Evolutionary conservation across 2,113 vertebrate genomes (phyloP).

Genomic region (Raja brachyura): DNA sequence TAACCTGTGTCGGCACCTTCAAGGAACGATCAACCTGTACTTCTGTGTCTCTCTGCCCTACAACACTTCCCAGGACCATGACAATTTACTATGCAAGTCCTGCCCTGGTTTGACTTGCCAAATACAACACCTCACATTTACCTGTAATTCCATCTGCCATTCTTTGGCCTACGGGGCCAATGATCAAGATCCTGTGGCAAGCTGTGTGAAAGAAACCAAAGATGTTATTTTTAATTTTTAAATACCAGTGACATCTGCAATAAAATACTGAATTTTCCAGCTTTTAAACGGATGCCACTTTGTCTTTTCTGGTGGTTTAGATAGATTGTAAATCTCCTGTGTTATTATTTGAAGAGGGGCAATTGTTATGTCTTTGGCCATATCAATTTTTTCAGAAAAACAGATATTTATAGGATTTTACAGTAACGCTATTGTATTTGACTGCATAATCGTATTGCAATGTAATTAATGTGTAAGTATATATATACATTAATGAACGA

Average conservation of each 20-base stretch:
- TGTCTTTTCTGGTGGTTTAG: not conserved
- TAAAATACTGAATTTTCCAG: not conserved
- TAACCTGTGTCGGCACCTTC: too few species aligned
- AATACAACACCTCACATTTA: too few species aligned
- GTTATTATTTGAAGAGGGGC: not conserved
- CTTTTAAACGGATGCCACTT: not conserved
- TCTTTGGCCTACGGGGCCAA: too few species aligned
- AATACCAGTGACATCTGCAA: not conserved
- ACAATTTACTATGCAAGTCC: too few species aligned
- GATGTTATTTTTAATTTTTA: too few species aligned
- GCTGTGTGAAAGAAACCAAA: not conserved
- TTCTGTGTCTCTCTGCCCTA: too few species aligned
- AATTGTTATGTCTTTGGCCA: not conserved
- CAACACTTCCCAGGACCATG: too few species aligned
- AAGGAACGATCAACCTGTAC: too few species aligned
- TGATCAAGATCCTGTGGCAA: not conserved
- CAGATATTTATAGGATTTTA: not conserved
- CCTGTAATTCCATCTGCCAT: too few species aligned
- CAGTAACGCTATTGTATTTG: not conserved
- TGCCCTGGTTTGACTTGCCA: too few species aligned
- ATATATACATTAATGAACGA: not conserved
- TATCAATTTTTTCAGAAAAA: not conserved
- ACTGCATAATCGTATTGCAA: not conserved
- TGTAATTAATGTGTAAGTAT: not conserved
- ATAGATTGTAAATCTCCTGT: not conserved